Percentiles rank a stretch among this genome's conserved stretches.
Conservation (phyloP, 2,797 vertebrate species). For the Diglossa cyanea region DNA sequence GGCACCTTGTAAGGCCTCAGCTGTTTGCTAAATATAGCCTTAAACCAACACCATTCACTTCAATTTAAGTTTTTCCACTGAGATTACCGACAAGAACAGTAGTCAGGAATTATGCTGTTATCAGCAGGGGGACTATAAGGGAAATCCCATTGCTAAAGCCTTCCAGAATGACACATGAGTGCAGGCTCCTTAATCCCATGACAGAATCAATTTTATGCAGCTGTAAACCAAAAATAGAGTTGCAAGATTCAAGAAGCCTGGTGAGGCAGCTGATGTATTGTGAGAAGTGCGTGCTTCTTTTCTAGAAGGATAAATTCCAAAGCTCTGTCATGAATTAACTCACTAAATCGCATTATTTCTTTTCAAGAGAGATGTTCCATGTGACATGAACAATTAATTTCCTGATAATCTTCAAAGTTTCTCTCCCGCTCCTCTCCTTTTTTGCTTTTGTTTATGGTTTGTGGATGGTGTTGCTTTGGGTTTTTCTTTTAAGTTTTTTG, state of each 20-base stretch:
- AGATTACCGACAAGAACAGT: constrained; percentile 44
- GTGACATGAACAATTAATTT: not conserved
- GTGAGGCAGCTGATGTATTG: not conserved
- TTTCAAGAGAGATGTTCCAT: not conserved
- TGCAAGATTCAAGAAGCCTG: not conserved
- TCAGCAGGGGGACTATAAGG: not conserved
- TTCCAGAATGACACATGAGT: constrained; percentile 26
- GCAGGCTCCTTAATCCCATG: constrained; percentile 5
- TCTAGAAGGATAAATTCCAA: constrained; percentile 8
- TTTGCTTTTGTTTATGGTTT: not conserved
- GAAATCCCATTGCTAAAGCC: not conserved
- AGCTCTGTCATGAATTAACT: not conserved
- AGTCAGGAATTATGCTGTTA: not conserved
- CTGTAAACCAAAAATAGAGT: constrained; percentile 47
- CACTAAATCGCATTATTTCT: not conserved
- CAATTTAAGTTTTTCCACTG: constrained; percentile 1
- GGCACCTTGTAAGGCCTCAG: not conserved
- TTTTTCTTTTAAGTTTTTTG: not conserved
- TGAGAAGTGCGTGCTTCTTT: not conserved
- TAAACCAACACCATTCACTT: constrained; percentile 7
- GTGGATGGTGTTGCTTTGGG: not conserved
- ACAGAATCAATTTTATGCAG: constrained; percentile 52
- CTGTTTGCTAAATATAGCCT: constrained; percentile 16
- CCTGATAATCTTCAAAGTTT: not conserved
- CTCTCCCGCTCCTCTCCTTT: rapidly evolving